Evolutionary conservation across 1,140 invertebrate species (phyloP).

Genomic region (Chionoecetes opilio): DNA sequence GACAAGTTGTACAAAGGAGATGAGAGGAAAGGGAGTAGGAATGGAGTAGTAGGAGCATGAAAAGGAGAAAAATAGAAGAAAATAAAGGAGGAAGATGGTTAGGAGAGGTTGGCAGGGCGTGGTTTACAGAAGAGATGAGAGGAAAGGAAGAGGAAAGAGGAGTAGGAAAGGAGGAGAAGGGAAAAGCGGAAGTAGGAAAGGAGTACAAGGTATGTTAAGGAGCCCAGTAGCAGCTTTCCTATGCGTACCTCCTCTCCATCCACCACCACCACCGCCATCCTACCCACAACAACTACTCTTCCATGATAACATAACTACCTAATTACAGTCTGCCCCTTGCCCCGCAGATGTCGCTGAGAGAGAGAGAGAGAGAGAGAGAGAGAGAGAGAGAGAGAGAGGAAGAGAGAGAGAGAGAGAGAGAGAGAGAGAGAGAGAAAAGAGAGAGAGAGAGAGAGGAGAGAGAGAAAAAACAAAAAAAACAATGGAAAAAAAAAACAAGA

Average conservation of each 20-base stretch:
- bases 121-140: too few relatives aligned
- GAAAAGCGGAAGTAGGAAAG: neutral
- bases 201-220: neutral
- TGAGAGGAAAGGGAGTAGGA: too few relatives aligned
- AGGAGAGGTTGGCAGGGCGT: neutral
- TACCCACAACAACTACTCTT: neutral
- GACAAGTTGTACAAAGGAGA: too few relatives aligned
- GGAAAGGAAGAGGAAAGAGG: neutral
- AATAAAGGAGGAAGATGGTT: neutral
- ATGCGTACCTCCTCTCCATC: neutral
- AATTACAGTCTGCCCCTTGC: neutral
- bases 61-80: neutral
- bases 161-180: neutral
- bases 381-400: constrained; percentile 17
- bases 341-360: too few relatives aligned
- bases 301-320: neutral
- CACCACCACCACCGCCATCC: neutral
- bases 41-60: too few relatives aligned
- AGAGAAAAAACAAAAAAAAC: neutral
- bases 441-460: neutral
- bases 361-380: neutral
- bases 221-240: constrained; percentile 11
- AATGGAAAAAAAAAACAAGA: too few relatives aligned
- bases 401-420: neutral
- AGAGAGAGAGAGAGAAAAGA: constrained; percentile 9